A percentile compares a stretch with the other conserved stretches of the same genome.
phyloP scores from a whole-genome alignment of 2,888 invertebrate genomes.

The Eupithecia tripunctaria region DNA sequence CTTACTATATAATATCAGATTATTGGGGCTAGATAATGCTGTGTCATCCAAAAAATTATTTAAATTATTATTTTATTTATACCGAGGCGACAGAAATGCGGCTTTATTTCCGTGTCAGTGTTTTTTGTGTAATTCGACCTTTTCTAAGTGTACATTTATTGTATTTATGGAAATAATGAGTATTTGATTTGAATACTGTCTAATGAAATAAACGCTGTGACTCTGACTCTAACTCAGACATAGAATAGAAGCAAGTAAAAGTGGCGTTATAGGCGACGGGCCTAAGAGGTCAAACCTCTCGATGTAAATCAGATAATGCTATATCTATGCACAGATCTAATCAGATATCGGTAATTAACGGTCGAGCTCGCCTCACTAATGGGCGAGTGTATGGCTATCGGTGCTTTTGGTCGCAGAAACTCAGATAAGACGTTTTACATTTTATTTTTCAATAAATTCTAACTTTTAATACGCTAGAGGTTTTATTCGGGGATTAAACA shows the following conservation, averaged over 20 bases:
- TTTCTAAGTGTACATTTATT: too few relatives aligned
- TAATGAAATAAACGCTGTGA: too few relatives aligned
- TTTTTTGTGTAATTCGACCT: too few relatives aligned
- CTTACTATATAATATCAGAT: too few relatives aligned
- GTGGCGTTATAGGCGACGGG: neutral
- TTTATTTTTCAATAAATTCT: neutral
- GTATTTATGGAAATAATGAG: too few relatives aligned
- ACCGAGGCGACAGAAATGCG: too few relatives aligned
- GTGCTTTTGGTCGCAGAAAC: neutral
- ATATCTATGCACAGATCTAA: conserved; percentile 29
- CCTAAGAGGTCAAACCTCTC: conserved; percentile 30
- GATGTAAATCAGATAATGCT: conserved; percentile 28
- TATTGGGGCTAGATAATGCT: too few relatives aligned
- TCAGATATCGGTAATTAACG: conserved; percentile 35
- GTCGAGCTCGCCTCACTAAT: conserved; percentile 20
- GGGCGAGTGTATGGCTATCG: conserved; percentile 1
- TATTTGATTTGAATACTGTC: too few relatives aligned
- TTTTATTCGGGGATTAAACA: neutral
- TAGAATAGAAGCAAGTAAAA: neutral
- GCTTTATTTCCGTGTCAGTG: too few relatives aligned
- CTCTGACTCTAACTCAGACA: too few relatives aligned
- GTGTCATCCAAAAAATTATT: too few relatives aligned
- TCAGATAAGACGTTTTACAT: neutral
- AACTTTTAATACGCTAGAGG: neutral
- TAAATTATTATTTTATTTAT: too few relatives aligned